These are phyloP conservation scores for Oncorhynchus keta DNA, from an alignment of 2,113 vertebrate species.

Conservation along the genomic window DNA sequence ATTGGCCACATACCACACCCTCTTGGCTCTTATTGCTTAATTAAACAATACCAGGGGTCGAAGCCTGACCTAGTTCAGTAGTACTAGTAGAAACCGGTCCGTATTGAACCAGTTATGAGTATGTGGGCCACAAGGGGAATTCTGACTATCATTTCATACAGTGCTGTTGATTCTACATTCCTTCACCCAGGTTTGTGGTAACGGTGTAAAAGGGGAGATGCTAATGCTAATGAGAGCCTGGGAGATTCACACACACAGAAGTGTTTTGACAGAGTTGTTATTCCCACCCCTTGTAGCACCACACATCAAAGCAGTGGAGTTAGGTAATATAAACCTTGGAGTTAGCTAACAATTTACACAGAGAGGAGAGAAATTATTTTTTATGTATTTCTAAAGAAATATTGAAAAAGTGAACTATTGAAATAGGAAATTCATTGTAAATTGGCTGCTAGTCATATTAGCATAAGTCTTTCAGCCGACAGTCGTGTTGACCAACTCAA, in stretches of 20 bases:
- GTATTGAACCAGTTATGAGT: no score
- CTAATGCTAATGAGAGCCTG: conserved; percentile 65
- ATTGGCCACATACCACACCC: no score
- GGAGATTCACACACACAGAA: conserved; percentile 37
- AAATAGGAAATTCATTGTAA: conserved; percentile 35
- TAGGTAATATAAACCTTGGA: conserved; percentile 5
- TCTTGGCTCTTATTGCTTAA: no score
- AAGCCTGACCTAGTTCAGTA: no score
- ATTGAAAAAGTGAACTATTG: conserved; percentile 41
- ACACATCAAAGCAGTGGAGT: conserved; percentile 60
- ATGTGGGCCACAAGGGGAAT: not conserved
- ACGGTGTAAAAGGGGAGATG: conserved; percentile 33
- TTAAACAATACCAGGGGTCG: no score
- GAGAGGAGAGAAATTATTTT: conserved; percentile 18
- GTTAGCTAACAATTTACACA: conserved; percentile 53
- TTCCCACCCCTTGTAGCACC: conserved; percentile 40
- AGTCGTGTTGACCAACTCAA: conserved; percentile 17
- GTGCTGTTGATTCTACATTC: conserved; percentile 23
- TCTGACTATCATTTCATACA: conserved; percentile 22
- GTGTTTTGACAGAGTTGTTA: conserved; percentile 10
- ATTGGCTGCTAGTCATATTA: conserved; percentile 41
- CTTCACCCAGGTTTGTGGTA: not conserved
- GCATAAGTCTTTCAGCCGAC: conserved; percentile 18
- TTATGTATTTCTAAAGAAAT: conserved; percentile 25
- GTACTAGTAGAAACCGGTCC: no score